Conservation (phyloP, 2,797 vertebrate genomes). For the Xenentodon cancila region DNA sequence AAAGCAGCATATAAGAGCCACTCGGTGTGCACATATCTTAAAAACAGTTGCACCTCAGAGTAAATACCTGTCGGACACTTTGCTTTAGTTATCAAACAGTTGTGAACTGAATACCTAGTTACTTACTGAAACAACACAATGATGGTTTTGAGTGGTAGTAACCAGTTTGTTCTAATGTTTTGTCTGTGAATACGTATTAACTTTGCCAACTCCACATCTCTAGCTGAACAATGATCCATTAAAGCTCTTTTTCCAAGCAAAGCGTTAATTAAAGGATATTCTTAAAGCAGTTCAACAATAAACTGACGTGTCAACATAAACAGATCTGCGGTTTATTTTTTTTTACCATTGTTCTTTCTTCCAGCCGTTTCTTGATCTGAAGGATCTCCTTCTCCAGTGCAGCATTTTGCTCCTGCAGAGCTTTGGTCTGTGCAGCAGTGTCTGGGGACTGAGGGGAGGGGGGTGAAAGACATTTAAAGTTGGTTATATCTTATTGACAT, state of each 20-base stretch:
- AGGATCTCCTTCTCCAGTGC: constrained; percentile 87
- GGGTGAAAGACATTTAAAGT: constrained; percentile 16
- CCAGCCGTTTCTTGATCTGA: constrained; percentile 86
- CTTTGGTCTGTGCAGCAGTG: constrained; percentile 85
- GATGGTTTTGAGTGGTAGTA: constrained; percentile 2
- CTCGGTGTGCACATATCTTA: not conserved
- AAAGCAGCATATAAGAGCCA: no score
- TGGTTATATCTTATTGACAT: constrained; percentile 3
- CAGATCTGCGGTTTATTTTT: constrained; percentile 6
- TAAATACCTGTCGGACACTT: not conserved
- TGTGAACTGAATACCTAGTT: not conserved
- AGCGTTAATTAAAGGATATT: constrained; percentile 30
- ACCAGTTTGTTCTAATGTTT: not conserved
- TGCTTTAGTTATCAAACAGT: constrained; percentile 1
- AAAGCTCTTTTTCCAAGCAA: constrained; percentile 28
- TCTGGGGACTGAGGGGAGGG: constrained; percentile 78
- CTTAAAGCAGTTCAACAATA: constrained; percentile 24
- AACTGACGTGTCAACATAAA: constrained; percentile 17
- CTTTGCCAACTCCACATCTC: constrained; percentile 6
- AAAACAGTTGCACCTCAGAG: not conserved
- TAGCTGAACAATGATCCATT: constrained; percentile 9
- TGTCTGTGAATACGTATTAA: constrained; percentile 3
- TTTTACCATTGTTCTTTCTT: constrained; percentile 87
- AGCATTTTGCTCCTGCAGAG: constrained; percentile 88
- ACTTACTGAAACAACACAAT: constrained; percentile 2